Evolutionary conservation across 2,888 invertebrate species (phyloP).

Genomic region (Acanthosepion esculentum): DNA sequence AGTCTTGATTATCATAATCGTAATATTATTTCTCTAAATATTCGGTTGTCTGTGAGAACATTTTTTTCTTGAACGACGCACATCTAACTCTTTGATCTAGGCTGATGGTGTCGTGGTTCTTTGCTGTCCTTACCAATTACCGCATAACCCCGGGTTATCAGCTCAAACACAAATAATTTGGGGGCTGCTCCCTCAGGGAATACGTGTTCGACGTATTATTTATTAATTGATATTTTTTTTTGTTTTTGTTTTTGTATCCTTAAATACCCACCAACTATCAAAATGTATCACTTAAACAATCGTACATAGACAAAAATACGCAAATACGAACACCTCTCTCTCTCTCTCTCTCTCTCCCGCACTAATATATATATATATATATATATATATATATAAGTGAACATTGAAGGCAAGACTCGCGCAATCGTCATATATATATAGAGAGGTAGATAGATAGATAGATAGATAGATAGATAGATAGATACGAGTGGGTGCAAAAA

Average conservation of each 20-base stretch:
- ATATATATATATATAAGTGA: background rate
- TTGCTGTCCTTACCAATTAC: background rate
- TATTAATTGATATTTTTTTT: background rate
- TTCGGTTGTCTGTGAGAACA: background rate
- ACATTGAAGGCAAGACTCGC: too few relatives aligned
- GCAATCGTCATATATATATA: too few relatives aligned
- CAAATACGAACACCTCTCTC: too few relatives aligned
- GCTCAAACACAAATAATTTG: background rate
- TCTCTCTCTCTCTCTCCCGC: too few relatives aligned
- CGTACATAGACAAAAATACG: too few relatives aligned
- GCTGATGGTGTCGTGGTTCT: background rate
- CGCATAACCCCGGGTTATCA: background rate
- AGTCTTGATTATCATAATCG: background rate
- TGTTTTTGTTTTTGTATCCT: too few relatives aligned
- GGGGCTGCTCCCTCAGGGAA: background rate
- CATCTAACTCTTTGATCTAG: background rate
- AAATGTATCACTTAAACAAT: too few relatives aligned
- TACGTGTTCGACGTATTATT: background rate
- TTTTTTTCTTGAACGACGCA: background rate
- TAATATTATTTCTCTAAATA: background rate
- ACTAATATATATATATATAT: background rate
- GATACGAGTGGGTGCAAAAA: too few relatives aligned
- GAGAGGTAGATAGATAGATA: too few relatives aligned
- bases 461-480: too few relatives aligned
- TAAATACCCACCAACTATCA: background rate